Conservation (phyloP, 2,888 invertebrate species). For the Limulus polyphemus region DNA sequence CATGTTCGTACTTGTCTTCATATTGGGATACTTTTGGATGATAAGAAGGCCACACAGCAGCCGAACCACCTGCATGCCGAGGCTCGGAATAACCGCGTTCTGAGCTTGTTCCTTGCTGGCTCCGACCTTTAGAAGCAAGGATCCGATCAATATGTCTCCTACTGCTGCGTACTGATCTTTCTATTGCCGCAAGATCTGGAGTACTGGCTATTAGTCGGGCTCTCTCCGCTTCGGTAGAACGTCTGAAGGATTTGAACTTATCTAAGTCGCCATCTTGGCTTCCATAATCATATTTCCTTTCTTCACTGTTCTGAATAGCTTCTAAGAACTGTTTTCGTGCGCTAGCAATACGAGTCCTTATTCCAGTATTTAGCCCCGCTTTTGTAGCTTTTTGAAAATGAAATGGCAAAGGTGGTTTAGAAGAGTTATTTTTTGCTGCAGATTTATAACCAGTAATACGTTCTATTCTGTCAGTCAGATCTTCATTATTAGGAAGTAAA, state of each 20-base stretch:
- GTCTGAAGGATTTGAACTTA: conserved; percentile 17
- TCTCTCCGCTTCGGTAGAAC: conserved; percentile 19
- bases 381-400: not conserved
- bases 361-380: conserved; percentile 2
- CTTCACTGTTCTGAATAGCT: not conserved
- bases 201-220: conserved; percentile 20
- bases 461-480: conserved; percentile 7
- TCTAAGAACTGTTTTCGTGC: conserved; percentile 19
- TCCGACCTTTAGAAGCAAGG: conserved; percentile 3
- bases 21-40: conserved; percentile 8
- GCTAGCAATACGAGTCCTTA: conserved; percentile 14
- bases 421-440: conserved; percentile 3
- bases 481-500: too few relatives aligned
- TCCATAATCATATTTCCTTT: not conserved
- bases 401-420: conserved; percentile 16
- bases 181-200: conserved; percentile 24
- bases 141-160: conserved; percentile 17
- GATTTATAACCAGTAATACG: conserved; percentile 16
- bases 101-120: not conserved
- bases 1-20: not conserved
- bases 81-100: not conserved
- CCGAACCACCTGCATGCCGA: conserved; percentile 5
- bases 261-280: conserved; percentile 1
- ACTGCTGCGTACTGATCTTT: conserved; percentile 20
- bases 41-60: conserved; percentile 22